A percentile compares a stretch with the other conserved stretches of the same genome.
phyloP scores from a whole-genome alignment of 2,797 vertebrate species.

The Coilia nasus region DNA sequence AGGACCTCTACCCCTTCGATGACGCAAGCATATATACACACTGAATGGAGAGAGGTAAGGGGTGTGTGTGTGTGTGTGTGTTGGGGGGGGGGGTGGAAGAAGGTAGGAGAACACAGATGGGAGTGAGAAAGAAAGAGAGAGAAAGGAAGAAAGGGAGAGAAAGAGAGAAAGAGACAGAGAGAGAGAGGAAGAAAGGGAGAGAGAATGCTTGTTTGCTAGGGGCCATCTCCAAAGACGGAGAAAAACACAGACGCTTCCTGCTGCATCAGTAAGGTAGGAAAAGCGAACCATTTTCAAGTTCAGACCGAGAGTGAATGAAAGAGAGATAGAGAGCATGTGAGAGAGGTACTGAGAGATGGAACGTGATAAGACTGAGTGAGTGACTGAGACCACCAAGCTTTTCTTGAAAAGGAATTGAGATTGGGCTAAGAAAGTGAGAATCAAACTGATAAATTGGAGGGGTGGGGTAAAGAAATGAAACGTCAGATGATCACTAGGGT shows the following conservation, averaged over 20 bases:
- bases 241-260: conserved; percentile 17
- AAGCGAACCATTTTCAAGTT: conserved; percentile 24
- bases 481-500: not conserved
- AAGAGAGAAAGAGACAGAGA: conserved; percentile 21
- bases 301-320: conserved; percentile 58
- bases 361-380: not conserved
- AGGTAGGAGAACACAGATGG: conserved; percentile 19
- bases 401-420: not conserved
- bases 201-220: conserved; percentile 1
- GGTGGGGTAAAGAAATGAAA: not conserved
- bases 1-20: not conserved
- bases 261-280: conserved; percentile 33
- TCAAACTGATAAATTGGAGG: not conserved
- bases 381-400: not conserved
- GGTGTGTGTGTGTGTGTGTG: too few relatives aligned
- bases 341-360: not conserved
- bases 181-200: not conserved
- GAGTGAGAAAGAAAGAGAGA: conserved; percentile 63
- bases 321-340: conserved; percentile 57
- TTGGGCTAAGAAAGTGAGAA: not conserved
- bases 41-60: conserved; percentile 47
- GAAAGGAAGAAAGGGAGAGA: conserved; percentile 59
- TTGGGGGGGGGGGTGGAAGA: conserved; percentile 42
- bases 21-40: conserved; percentile 31
- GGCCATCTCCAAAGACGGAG: not conserved